Evolutionary conservation across 2,113 vertebrate genomes (phyloP).

Genomic region (Proteles cristata): DNA sequence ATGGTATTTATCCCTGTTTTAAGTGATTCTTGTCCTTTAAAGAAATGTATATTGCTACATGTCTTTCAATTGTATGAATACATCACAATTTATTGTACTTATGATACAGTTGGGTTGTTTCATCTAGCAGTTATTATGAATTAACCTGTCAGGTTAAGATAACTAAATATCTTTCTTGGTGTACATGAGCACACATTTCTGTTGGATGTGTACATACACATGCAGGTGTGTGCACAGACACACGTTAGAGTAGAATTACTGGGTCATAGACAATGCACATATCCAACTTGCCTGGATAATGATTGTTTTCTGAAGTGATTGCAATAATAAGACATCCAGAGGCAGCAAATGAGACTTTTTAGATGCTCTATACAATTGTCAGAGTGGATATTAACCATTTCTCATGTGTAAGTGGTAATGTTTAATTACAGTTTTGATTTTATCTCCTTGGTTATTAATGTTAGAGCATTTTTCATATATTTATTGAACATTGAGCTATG

Average conservation of each 20-base stretch:
- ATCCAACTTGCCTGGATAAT: neutral
- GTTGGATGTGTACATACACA: neutral
- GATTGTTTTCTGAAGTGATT: neutral
- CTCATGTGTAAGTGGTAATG: too few relatives aligned
- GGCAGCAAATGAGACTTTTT: neutral
- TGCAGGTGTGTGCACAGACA: rapidly evolving
- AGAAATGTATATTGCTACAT: neutral
- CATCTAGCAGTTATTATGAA: neutral
- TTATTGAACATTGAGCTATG: neutral
- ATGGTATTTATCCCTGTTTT: neutral
- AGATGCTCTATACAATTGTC: neutral
- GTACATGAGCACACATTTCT: neutral
- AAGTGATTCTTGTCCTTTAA: neutral
- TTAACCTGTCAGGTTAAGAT: neutral
- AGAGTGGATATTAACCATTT: neutral
- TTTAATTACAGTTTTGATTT: neutral
- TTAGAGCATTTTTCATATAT: neutral
- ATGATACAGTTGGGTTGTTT: neutral
- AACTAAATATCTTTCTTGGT: neutral
- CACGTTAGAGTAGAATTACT: neutral
- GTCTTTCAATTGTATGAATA: neutral
- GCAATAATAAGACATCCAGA: neutral
- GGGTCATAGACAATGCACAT: neutral
- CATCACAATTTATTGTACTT: neutral
- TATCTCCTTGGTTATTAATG: neutral